phyloP scores from a whole-genome alignment of 2,888 invertebrate species.

The Patella depressa region DNA sequence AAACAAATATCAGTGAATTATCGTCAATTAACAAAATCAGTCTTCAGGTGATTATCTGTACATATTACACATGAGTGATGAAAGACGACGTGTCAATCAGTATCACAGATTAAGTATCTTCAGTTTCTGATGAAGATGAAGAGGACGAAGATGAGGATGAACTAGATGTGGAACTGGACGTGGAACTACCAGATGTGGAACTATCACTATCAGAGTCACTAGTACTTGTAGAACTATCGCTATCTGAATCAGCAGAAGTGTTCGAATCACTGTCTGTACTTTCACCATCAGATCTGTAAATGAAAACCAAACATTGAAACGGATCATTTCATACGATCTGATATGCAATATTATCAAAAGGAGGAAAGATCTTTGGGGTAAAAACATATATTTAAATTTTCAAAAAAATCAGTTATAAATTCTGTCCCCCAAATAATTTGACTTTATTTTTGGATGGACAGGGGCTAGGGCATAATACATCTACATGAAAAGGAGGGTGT shows the following conservation, averaged over 20 bases:
- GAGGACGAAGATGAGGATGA: slow-evolving; percentile 34
- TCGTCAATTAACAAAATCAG: too few relatives aligned
- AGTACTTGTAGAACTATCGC: slow-evolving; percentile 23
- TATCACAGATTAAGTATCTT: background rate
- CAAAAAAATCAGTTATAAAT: background rate
- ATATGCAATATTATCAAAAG: too few relatives aligned
- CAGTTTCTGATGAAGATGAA: slow-evolving; percentile 31
- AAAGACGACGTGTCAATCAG: too few relatives aligned
- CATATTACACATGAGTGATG: too few relatives aligned
- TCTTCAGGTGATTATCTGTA: too few relatives aligned
- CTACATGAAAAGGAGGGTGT: too few relatives aligned
- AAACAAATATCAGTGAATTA: too few relatives aligned
- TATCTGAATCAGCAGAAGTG: slow-evolving; percentile 33
- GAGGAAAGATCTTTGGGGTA: too few relatives aligned
- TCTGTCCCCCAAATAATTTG: background rate
- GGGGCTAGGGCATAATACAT: too few relatives aligned
- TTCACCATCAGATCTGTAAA: slow-evolving; percentile 38
- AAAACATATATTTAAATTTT: too few relatives aligned
- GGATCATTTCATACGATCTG: background rate
- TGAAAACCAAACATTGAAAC: slow-evolving; percentile 1
- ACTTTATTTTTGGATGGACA: too few relatives aligned
- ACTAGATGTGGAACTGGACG: slow-evolving; percentile 31
- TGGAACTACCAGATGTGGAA: slow-evolving; percentile 25
- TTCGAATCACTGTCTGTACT: slow-evolving; percentile 28
- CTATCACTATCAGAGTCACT: slow-evolving; percentile 32